Evolutionary conservation across 1,140 invertebrate genomes (phyloP), one percentile per base, ranked within the genome.

Genomic region (Phenacoccus solenopsis): DNA sequence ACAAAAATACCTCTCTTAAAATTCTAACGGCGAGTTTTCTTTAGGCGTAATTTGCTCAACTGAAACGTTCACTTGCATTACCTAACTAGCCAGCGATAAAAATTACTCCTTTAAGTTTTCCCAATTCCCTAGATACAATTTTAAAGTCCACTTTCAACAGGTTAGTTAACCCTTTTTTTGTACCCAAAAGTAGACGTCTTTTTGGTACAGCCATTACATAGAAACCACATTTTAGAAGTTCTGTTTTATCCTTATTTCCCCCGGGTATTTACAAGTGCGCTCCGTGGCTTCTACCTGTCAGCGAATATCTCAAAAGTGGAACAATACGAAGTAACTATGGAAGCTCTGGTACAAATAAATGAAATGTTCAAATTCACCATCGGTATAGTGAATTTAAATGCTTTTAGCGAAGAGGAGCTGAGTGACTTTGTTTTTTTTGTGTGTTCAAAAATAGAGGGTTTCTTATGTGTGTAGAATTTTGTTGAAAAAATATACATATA

Each of bases 231-330:
- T 49, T 49, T 49, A 49, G 20, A 49, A n/a, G 38, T 49, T 49
- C 38, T 49, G 38, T 49, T 49, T 49, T 49, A 49, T 49, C 38
- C 38, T 49, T 49, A 49, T 49, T 49, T 49, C 38, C 38, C 38
- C 16, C 5, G 16, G 16, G 38, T 16, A 49, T 49, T 49, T n/a
- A n/a, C 20, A 49, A 49, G 16, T 16, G 16, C 20, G 38, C 20
- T 49, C 16, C 20, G 20, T 49, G 38, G 20, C 20, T 49, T 10
- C 20, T 10, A 49, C 12, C 38, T n/a, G 20, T 49, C 38, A 49
- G 38, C 38, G 20, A 10, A 49, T 49, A 49, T 49, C 38, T 10
- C 16, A 49, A 49, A 49, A 16, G 38, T 49, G 20, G 12, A 49
- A 49, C 30, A n/a, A 16, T 16, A 49, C 5, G 12, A 4, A 49